These are phyloP conservation scores for Carapus acus DNA, from an alignment of 2,797 vertebrate species.

Conservation along the genomic window DNA sequence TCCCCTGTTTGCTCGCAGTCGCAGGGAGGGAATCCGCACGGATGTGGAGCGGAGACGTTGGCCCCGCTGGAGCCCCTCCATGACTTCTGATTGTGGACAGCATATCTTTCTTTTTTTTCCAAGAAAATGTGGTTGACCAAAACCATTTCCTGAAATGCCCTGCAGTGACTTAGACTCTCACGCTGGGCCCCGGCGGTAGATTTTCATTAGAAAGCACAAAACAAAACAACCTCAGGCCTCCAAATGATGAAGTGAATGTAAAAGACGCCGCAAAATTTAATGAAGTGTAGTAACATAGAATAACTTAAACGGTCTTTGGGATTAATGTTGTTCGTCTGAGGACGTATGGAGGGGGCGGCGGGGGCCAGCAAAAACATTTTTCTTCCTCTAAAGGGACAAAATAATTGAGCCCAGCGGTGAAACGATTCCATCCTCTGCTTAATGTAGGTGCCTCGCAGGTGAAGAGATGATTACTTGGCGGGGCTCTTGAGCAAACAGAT, in stretches of 20 bases:
- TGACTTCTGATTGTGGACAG: conserved; percentile 51
- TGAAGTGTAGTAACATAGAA: conserved; percentile 23
- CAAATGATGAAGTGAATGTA: conserved; percentile 35
- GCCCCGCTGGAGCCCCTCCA: conserved; percentile 46
- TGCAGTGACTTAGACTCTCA: conserved; percentile 46
- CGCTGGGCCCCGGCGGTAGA: conserved; percentile 38
- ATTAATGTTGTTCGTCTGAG: no score
- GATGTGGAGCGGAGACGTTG: conserved; percentile 50
- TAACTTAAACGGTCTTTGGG: conserved; percentile 17
- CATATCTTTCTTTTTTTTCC: conserved; percentile 26
- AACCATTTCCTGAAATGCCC: conserved; percentile 65
- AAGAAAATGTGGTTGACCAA: conserved; percentile 65
- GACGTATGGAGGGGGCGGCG: no score
- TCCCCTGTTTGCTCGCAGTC: no score
- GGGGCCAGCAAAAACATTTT: no score
- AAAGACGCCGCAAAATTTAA: conserved; percentile 22
- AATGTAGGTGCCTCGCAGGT: no score
- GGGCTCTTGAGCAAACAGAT: no score
- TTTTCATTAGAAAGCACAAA: conserved; percentile 45
- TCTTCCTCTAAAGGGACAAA: no score
- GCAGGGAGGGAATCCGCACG: no score
- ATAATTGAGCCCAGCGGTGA: no score
- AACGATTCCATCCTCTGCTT: no score
- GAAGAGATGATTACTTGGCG: no score
- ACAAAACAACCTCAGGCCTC: conserved; percentile 27